These are phyloP conservation scores for Drosophila lowei DNA, from an alignment of 1,140 invertebrate species.

Conservation along the genomic window DNA sequence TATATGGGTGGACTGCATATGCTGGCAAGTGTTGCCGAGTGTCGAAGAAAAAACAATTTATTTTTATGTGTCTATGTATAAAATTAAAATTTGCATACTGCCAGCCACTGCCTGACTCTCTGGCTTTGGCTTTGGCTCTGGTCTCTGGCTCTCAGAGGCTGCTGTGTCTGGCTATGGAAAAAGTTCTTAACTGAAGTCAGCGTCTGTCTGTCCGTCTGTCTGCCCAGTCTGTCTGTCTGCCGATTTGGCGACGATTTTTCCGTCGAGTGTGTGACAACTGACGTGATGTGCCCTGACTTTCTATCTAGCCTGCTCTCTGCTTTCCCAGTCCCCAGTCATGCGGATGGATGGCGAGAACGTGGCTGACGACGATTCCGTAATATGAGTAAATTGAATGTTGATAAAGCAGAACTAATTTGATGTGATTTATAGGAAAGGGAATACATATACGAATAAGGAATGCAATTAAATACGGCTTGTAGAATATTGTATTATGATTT, in stretches of 20 bases:
- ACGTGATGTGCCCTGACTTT: constrained; percentile 27
- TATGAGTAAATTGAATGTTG: constrained; percentile 15
- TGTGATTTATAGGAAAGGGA: neutral
- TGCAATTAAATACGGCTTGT: too few species aligned
- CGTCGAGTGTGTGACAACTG: constrained; percentile 51
- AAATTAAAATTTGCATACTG: constrained; percentile 77
- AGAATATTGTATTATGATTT: too few species aligned
- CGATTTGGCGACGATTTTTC: constrained; percentile 28
- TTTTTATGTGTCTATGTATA: constrained; percentile 75
- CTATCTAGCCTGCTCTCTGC: neutral
- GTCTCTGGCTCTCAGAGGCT: constrained; percentile 17
- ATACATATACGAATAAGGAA: neutral
- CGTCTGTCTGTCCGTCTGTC: constrained; percentile 19
- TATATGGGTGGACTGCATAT: constrained; percentile 42
- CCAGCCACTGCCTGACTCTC: constrained; percentile 42
- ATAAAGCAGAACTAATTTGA: constrained; percentile 8
- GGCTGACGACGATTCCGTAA: neutral
- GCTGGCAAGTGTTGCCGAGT: constrained; percentile 66
- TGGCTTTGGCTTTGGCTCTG: constrained; percentile 8
- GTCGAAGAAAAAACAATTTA: constrained; percentile 73
- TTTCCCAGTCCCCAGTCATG: neutral
- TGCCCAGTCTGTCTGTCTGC: constrained; percentile 22
- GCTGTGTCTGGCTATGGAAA: constrained; percentile 25
- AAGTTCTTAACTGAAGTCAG: constrained; percentile 45
- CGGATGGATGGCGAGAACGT: neutral